phyloP scores from a whole-genome alignment of 2,888 invertebrate species.

The Ptilodon capucinus region DNA sequence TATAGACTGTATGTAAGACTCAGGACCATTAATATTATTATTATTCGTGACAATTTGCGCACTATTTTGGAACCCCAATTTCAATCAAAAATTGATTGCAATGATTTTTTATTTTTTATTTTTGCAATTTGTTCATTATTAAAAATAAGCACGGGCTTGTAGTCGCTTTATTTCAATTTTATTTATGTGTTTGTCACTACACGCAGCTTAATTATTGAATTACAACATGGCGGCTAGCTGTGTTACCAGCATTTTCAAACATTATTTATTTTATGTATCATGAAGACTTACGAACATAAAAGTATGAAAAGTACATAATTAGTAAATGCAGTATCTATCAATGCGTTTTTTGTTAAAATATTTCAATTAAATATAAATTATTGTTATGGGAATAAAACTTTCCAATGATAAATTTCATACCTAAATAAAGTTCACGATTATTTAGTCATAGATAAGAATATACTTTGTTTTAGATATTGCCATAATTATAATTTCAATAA shows the following conservation, averaged over 20 bases:
- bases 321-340: conserved; percentile 32
- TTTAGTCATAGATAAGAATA: conserved; percentile 49
- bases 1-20: conserved; percentile 76
- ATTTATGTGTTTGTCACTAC: conserved; percentile 46
- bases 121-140: conserved; percentile 62
- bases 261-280: conserved; percentile 23
- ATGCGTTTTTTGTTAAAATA: conserved; percentile 39
- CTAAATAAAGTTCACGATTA: conserved; percentile 32
- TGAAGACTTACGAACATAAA: conserved; percentile 9
- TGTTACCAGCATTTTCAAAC: conserved; percentile 35
- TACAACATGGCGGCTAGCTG: conserved; percentile 30
- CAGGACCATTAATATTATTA: conserved; percentile 70
- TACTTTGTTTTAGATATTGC: conserved; percentile 55
- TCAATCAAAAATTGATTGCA: too few species aligned
- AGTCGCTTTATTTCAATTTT: conserved; percentile 65
- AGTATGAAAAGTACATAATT: conserved; percentile 18
- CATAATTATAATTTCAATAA: conserved; percentile 66
- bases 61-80: conserved; percentile 56
- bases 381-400: conserved; percentile 31
- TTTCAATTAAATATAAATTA: conserved; percentile 29
- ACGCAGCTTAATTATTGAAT: conserved; percentile 39
- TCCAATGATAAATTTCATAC: conserved; percentile 31
- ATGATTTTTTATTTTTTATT: conserved; percentile 53
- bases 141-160: conserved; percentile 70
- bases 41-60: conserved; percentile 61